Conservation (phyloP, 2,888 invertebrate genomes). For the Hedychridium roseum region DNA sequence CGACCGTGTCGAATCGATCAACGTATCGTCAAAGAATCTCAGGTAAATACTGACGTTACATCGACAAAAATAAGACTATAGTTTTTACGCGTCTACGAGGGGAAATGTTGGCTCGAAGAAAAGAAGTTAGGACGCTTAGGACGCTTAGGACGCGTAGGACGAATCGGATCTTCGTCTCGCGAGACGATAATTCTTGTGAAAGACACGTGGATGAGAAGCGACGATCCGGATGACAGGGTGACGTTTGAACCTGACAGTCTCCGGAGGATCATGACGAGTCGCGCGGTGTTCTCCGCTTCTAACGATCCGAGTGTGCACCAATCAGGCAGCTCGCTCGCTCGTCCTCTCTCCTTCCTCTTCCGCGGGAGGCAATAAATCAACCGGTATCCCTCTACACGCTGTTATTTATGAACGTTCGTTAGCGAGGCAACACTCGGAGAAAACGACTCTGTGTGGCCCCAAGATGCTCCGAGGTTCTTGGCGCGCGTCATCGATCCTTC, state of each 20-base stretch:
- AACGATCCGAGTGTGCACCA: background rate
- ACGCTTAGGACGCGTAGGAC: too few species aligned
- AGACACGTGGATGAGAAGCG: constrained; percentile 11
- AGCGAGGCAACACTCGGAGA: constrained; percentile 45
- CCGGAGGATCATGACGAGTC: background rate
- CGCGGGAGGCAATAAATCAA: constrained; percentile 48
- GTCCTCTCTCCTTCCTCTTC: constrained; percentile 8
- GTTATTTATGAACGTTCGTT: constrained; percentile 56
- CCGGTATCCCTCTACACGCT: constrained; percentile 39
- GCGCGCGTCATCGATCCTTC: constrained; percentile 35
- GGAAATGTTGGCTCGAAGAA: too few species aligned
- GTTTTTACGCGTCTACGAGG: too few species aligned
- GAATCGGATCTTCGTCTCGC: too few species aligned
- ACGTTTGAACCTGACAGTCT: constrained; percentile 30
- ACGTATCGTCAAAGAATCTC: too few species aligned
- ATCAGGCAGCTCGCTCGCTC: constrained; percentile 3
- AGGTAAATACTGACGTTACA: too few species aligned
- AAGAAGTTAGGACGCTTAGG: too few species aligned
- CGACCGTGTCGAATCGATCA: too few species aligned
- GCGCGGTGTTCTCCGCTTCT: background rate
- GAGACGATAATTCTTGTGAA: too few species aligned
- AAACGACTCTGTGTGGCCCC: constrained; percentile 35
- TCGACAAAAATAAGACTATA: too few species aligned
- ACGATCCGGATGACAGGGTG: constrained; percentile 20
- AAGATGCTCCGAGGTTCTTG: too few species aligned